These are phyloP conservation scores for Ophonus ardosiacus DNA, from an alignment of 2,888 invertebrate genomes.

Conservation along the genomic window DNA sequence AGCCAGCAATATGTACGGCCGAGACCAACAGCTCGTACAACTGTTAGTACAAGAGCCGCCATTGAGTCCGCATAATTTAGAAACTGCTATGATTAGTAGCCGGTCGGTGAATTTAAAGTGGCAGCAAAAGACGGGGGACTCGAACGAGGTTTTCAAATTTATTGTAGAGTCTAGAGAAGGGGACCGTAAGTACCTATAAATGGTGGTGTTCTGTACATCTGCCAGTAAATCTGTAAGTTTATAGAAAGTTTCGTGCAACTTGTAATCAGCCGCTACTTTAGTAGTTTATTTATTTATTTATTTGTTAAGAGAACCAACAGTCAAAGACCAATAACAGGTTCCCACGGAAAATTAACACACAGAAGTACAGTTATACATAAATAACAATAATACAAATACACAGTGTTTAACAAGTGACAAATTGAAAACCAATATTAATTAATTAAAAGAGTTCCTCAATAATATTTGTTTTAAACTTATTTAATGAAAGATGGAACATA, in stretches of 20 bases:
- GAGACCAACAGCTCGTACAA: conserved; percentile 85
- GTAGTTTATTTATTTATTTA: too few relatives aligned
- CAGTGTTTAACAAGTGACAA: too few relatives aligned
- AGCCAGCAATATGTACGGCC: conserved; percentile 85
- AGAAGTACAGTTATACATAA: too few relatives aligned
- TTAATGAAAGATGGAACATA: too few relatives aligned
- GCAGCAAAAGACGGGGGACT: conserved; percentile 83
- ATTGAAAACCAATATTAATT: too few relatives aligned
- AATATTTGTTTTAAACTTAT: too few relatives aligned
- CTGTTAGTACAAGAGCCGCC: conserved; percentile 87
- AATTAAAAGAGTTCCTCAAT: too few relatives aligned
- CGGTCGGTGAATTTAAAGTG: conserved; percentile 86
- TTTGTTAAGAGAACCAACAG: too few relatives aligned
- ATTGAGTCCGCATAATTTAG: conserved; percentile 82
- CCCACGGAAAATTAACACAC: too few relatives aligned
- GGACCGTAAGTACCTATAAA: conserved; percentile 76
- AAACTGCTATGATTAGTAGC: conserved; percentile 84
- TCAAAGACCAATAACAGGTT: too few relatives aligned
- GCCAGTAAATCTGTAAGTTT: not conserved
- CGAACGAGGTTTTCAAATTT: conserved; percentile 84
- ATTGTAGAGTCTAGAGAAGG: conserved; percentile 83
- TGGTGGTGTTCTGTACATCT: not conserved
- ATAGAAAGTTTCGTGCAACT: not conserved
- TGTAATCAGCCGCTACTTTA: not conserved
- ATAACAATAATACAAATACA: too few relatives aligned